Evolutionary conservation across 1,140 invertebrate genomes (phyloP).

Genomic region (Pristionchus pacificus): DNA sequence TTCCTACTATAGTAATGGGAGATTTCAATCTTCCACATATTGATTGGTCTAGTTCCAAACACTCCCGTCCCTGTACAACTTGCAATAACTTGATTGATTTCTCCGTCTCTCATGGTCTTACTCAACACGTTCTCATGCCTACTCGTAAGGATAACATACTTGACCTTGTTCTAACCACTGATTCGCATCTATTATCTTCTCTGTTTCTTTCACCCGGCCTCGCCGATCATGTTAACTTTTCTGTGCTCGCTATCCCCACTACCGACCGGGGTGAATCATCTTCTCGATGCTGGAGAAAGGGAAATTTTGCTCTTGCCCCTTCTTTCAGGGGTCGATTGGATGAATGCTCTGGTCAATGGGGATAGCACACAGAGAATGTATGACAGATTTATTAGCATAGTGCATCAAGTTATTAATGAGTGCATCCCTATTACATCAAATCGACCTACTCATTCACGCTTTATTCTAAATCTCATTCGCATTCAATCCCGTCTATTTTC

Average conservation of each 20-base stretch:
- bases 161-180: neutral
- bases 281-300: neutral
- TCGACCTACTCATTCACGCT: neutral
- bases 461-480: neutral
- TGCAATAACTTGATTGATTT: neutral
- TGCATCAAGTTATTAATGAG: neutral
- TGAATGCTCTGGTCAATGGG: neutral
- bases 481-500: neutral
- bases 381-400: neutral
- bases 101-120: neutral
- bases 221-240: neutral
- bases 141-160: neutral
- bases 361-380: neutral
- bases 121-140: neutral
- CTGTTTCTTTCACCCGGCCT: neutral
- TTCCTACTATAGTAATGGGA: neutral
- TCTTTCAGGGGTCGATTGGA: neutral
- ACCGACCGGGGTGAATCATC: neutral
- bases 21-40: neutral
- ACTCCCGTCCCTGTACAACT: neutral
- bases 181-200: neutral
- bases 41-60: neutral
- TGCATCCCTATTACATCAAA: neutral
- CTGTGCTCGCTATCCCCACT: neutral
- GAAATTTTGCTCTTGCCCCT: neutral